Evolutionary conservation across 2,888 invertebrate species (phyloP).

Genomic region (Cephus pulcher): DNA sequence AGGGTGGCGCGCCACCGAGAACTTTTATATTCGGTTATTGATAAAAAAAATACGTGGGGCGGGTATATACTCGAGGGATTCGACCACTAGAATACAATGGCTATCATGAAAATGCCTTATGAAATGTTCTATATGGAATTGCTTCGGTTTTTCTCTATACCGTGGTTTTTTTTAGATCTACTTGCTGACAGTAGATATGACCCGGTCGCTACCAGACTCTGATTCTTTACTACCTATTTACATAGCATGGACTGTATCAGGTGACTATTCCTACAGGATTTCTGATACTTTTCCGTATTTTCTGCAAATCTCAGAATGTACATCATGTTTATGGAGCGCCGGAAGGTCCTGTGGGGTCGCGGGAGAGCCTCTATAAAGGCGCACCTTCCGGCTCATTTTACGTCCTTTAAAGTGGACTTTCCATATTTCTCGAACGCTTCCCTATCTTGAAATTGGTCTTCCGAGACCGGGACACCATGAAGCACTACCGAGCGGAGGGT

Average conservation of each 20-base stretch:
- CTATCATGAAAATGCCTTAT: background rate
- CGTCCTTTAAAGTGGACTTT: slow-evolving; percentile 55
- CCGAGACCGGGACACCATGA: slow-evolving; percentile 36
- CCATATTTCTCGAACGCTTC: slow-evolving; percentile 54
- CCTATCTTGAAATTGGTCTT: slow-evolving; percentile 56
- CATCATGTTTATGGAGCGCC: slow-evolving; percentile 56
- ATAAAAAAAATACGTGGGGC: slow-evolving; percentile 13
- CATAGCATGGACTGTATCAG: background rate
- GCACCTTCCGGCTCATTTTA: slow-evolving; percentile 56
- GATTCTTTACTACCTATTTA: background rate
- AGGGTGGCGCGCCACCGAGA: slow-evolving; percentile 24
- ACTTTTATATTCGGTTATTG: slow-evolving; percentile 14
- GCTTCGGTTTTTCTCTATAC: background rate
- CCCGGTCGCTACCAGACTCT: background rate
- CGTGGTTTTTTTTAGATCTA: background rate
- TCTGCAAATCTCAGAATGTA: slow-evolving; percentile 36
- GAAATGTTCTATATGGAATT: background rate
- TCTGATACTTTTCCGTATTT: background rate
- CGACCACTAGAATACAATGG: background rate
- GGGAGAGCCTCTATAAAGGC: slow-evolving; percentile 43
- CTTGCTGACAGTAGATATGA: background rate
- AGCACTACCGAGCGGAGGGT: slow-evolving; percentile 8
- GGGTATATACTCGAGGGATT: background rate
- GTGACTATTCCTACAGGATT: background rate
- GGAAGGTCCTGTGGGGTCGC: slow-evolving; percentile 34